phyloP scores from a whole-genome alignment of 2,797 vertebrate species.

The Parauchenoglanis ngamensis region DNA sequence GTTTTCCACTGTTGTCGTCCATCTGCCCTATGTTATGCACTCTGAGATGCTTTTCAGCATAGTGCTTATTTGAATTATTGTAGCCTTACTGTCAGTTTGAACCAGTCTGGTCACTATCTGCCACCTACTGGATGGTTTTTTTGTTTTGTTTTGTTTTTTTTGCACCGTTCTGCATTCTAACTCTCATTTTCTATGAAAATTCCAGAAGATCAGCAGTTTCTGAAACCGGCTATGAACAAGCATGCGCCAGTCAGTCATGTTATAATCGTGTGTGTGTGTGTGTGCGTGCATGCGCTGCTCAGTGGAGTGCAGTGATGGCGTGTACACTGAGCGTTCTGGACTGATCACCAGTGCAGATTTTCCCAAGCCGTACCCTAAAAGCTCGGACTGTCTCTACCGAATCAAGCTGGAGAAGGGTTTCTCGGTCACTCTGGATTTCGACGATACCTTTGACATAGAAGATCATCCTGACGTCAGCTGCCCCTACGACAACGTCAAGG shows the following conservation, averaged over 20 bases:
- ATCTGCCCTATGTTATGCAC: background rate
- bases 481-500: slow-evolving; percentile 92
- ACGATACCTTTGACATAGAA: slow-evolving; percentile 87
- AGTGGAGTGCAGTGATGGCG: slow-evolving; percentile 90
- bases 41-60: background rate
- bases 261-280: background rate
- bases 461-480: slow-evolving; percentile 89
- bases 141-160: background rate
- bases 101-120: background rate
- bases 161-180: background rate
- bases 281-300: slow-evolving; percentile 51
- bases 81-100: background rate
- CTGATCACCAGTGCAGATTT: slow-evolving; percentile 83
- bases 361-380: slow-evolving; percentile 90
- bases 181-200: background rate
- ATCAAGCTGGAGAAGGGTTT: slow-evolving; percentile 88
- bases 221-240: background rate
- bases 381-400: slow-evolving; percentile 84
- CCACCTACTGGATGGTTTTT: background rate
- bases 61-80: background rate
- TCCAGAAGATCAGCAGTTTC: background rate
- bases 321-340: slow-evolving; percentile 85
- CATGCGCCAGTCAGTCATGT: background rate
- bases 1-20: background rate
- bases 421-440: slow-evolving; percentile 83